A percentile compares a stretch with the other conserved stretches of the same genome.
phyloP scores from a whole-genome alignment of 1,140 invertebrate species.

The Agrypnia vestita region DNA sequence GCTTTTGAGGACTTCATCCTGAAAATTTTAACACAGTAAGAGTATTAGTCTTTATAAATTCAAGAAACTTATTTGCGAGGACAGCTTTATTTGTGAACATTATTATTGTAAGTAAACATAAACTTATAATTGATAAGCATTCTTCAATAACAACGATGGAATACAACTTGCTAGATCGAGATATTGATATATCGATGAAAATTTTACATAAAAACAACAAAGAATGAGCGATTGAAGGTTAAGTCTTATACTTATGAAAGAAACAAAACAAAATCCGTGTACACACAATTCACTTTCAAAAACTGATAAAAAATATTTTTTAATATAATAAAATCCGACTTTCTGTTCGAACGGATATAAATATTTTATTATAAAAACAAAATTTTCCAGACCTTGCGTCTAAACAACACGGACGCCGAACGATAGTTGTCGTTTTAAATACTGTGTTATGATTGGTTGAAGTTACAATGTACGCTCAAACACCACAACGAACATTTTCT shows the following conservation, averaged over 20 bases:
- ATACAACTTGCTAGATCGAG: background rate
- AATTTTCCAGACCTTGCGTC: conserved; percentile 15
- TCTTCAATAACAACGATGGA: no score
- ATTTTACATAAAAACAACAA: conserved; percentile 16
- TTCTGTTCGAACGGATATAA: background rate
- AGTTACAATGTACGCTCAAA: conserved; percentile 27
- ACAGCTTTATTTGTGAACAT: background rate
- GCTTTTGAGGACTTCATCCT: conserved; percentile 53
- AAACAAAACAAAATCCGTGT: conserved; percentile 5
- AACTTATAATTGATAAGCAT: no score
- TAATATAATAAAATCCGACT: background rate
- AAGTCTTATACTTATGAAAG: conserved; percentile 8
- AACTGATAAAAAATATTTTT: background rate
- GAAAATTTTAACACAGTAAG: conserved; percentile 9
- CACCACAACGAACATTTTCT: conserved; percentile 34
- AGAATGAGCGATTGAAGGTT: conserved; percentile 15
- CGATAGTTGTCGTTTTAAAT: conserved; percentile 20
- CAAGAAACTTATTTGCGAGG: background rate
- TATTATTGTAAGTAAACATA: no score
- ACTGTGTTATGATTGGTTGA: conserved; percentile 20
- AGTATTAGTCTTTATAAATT: background rate
- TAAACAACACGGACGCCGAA: conserved; percentile 39
- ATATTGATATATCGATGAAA: background rate
- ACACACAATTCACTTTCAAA: background rate
- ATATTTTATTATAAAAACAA: background rate